A percentile compares a stretch with the other conserved stretches of the same genome.
These are phyloP conservation scores for Cephus pygmeus DNA, from an alignment of 2,888 invertebrate genomes.

Conservation along the genomic window DNA sequence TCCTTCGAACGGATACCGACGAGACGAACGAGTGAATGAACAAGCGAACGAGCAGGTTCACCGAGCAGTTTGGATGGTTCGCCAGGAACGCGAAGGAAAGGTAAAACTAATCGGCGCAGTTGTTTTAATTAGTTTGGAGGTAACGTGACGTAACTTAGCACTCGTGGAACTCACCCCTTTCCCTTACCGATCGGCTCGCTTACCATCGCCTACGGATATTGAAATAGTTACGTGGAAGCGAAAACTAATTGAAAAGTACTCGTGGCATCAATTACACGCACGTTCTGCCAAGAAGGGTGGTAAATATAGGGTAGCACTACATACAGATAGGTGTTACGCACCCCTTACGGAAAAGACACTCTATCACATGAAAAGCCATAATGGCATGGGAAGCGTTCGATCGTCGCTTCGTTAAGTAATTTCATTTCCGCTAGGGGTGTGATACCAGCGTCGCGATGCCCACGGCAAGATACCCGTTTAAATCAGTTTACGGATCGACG, in stretches of 20 bases:
- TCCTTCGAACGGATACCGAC: neutral
- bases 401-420: neutral
- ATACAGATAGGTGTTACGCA: neutral
- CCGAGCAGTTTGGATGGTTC: neutral
- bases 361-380: neutral
- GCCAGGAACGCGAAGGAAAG: neutral
- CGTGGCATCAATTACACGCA: neutral
- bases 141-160: constrained; percentile 3
- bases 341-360: neutral
- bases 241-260: constrained; percentile 15
- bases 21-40: neutral
- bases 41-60: neutral
- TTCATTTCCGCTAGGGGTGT: neutral
- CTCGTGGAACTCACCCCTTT: neutral
- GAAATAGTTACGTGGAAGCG: constrained; percentile 14
- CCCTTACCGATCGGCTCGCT: neutral
- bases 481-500: neutral
- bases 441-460: neutral
- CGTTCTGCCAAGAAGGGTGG: neutral
- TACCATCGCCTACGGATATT: neutral
- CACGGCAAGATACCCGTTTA: neutral
- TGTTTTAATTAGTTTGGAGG: constrained; percentile 7
- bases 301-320: neutral
- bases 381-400: neutral
- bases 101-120: constrained; percentile 6